phyloP scores from a whole-genome alignment of 2,797 vertebrate genomes.

The Passerculus sandwichensis region DNA sequence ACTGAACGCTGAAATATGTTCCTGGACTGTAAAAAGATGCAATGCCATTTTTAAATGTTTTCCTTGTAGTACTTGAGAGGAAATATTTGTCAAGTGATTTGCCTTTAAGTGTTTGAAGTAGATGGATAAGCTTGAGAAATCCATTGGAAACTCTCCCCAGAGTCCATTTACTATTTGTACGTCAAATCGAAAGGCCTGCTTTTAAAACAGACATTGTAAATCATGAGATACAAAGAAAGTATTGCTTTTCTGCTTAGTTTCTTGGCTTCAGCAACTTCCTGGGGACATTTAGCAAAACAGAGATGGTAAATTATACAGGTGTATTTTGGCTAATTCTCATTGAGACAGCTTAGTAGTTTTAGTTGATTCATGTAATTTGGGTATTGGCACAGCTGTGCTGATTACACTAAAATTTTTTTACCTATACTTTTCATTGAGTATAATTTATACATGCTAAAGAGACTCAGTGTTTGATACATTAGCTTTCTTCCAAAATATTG shows the following conservation, averaged over 20 bases:
- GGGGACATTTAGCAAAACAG: neutral
- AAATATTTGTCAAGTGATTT: conserved; percentile 36
- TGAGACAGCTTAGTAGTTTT: neutral
- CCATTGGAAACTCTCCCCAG: conserved; percentile 30
- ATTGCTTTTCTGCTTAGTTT: conserved; percentile 9
- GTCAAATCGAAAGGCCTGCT: neutral
- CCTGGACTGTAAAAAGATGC: neutral
- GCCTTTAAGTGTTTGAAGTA: neutral
- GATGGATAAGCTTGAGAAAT: conserved; percentile 6
- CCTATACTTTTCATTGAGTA: neutral
- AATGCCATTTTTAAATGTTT: neutral
- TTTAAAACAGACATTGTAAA: conserved; percentile 33
- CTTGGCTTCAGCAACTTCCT: neutral
- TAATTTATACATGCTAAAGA: neutral
- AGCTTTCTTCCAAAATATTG: neutral
- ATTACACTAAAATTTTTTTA: neutral
- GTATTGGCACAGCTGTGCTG: neutral
- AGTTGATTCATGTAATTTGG: neutral
- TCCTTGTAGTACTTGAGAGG: neutral
- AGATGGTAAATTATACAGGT: neutral
- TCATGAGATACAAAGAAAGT: conserved; percentile 4
- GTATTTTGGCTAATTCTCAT: neutral
- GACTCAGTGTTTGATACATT: neutral
- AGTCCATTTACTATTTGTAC: conserved; percentile 26
- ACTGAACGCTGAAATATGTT: neutral